Evolutionary conservation across 2,113 vertebrate genomes (phyloP), one percentile per base, ranked within the genome.

Genomic region (Chelonoidis abingdonii): DNA sequence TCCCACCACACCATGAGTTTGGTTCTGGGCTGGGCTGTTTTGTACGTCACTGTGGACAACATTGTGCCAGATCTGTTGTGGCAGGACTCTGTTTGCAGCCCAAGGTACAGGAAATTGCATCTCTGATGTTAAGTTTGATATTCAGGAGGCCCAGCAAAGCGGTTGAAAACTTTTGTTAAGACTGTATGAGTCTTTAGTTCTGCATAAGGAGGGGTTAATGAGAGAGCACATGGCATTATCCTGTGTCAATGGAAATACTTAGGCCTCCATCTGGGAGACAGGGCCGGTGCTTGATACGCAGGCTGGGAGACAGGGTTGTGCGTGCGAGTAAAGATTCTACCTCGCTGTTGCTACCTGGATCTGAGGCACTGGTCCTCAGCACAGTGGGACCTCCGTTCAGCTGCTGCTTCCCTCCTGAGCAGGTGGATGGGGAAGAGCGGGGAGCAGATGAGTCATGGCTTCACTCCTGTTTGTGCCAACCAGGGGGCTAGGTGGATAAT

Each of bases 31-130:
- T 0, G 78, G 1, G 95, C 97, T 97, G 96, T 2, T 96, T 97
- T 97, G 95, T 89, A 84, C 94, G 94, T 97, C 93, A 97, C 35
- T 85, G 19, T 52, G 96, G 89, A 87, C 92, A 80, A 50, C 72
- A 1, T 47, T 76, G 69, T 93, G 92, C 94, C 94, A 96, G 94
- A 95, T 97, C 96, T 91, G 44, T 76, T 91, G 87, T 92, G 92
- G 93, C 90, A 92, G 90, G 90, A 93, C 22, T 44, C 41, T 24
- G 83, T 56, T 95, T 93, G 92, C 89, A 83, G 93, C 96, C 81
- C n/a, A 95, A 97, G 94, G 94, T 94, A 92, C 69, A 94, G 95
- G 89, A 94, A 97, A 95, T 89, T 89, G 91, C 92, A 52, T 59
- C 95, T 95, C 92, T 95, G 95, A 96, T 49, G 2, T 76, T 57